These are phyloP conservation scores for Glareola pratincola DNA, from an alignment of 2,113 vertebrate species.

Conservation along the genomic window DNA sequence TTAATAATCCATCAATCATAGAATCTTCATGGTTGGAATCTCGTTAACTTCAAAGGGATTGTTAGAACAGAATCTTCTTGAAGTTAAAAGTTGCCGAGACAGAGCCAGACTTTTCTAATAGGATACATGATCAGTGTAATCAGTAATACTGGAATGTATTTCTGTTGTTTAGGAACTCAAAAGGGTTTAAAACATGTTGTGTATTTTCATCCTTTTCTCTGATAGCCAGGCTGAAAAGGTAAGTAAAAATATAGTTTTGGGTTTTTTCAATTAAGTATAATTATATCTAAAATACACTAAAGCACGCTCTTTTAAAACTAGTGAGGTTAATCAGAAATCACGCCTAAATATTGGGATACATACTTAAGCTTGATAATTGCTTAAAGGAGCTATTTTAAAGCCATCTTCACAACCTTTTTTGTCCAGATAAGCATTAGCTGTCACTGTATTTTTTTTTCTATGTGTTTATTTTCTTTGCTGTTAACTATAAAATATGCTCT, in stretches of 20 bases:
- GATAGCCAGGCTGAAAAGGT: neutral
- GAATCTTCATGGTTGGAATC: neutral
- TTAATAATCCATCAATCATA: neutral
- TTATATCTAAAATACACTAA: neutral
- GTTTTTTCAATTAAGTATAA: neutral
- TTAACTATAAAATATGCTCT: neutral
- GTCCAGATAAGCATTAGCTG: neutral
- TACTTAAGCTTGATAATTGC: neutral
- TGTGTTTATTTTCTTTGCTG: neutral
- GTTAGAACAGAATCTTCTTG: neutral
- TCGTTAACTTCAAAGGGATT: neutral
- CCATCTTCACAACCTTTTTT: neutral
- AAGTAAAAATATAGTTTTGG: neutral
- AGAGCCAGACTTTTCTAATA: neutral
- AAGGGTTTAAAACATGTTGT: slow-evolving; percentile 25
- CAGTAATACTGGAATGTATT: neutral
- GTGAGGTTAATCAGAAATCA: neutral
- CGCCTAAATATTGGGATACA: neutral
- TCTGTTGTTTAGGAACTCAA: slow-evolving; percentile 30
- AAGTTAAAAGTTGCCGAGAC: neutral
- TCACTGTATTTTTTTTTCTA: neutral
- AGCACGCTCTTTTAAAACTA: neutral
- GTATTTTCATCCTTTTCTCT: slow-evolving; percentile 43
- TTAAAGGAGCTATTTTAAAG: neutral
- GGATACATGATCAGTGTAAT: neutral